These are phyloP conservation scores for Melanostigma gelatinosum DNA, from an alignment of 2,113 vertebrate species.

Conservation along the genomic window DNA sequence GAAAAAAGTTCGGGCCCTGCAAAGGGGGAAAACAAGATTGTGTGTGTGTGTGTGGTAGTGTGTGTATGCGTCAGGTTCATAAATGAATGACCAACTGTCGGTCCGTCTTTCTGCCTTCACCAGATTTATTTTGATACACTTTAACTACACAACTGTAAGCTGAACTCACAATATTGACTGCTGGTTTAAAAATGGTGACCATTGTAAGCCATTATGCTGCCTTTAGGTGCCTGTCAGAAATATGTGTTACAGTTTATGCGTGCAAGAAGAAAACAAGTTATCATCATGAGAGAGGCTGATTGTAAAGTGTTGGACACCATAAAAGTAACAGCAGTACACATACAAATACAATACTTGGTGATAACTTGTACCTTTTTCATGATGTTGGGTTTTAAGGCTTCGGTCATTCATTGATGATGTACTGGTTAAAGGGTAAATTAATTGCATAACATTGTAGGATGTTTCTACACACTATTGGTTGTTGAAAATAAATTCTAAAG, in stretches of 20 bases:
- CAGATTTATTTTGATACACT: background rate
- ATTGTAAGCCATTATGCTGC: conserved; percentile 10
- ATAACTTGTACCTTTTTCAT: background rate
- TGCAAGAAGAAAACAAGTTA: background rate
- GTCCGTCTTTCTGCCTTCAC: background rate
- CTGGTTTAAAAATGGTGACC: conserved; percentile 15
- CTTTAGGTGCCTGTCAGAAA: conserved; percentile 6
- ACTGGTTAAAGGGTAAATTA: background rate
- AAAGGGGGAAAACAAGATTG: no score
- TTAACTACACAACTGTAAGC: background rate
- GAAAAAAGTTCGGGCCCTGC: no score
- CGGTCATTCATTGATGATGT: background rate
- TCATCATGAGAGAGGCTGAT: background rate
- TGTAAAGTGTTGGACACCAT: background rate
- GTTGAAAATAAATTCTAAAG: background rate
- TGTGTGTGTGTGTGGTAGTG: no score
- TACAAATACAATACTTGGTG: background rate
- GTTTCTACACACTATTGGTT: background rate
- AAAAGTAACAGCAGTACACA: background rate
- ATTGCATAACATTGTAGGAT: no score
- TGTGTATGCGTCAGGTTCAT: background rate
- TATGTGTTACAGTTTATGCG: background rate
- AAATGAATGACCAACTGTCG: background rate
- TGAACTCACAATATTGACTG: background rate
- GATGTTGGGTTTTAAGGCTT: background rate